Evolutionary conservation across 2,113 vertebrate species (phyloP).

Genomic region (Atractosteus spatula): DNA sequence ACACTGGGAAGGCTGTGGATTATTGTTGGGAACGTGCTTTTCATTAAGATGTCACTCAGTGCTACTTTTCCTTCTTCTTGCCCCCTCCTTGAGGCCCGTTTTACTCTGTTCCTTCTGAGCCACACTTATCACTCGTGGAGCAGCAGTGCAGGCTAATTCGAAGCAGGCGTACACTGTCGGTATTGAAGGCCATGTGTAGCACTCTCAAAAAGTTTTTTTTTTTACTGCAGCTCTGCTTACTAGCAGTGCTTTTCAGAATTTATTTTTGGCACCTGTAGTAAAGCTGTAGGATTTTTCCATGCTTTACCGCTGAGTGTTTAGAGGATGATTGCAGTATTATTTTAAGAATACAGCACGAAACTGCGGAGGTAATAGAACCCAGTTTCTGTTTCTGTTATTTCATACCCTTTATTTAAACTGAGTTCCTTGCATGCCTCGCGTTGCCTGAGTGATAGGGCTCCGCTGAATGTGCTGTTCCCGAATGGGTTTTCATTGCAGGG

Average conservation of each 20-base stretch:
- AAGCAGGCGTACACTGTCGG: neutral
- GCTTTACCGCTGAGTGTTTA: too few species aligned
- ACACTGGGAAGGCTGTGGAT: neutral
- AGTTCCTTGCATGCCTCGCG: too few species aligned
- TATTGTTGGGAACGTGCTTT: neutral
- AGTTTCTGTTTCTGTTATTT: too few species aligned
- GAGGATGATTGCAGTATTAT: too few species aligned
- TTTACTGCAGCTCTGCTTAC: neutral
- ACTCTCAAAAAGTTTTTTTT: neutral
- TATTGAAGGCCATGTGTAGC: conserved; percentile 9
- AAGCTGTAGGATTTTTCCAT: neutral
- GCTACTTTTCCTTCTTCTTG: neutral
- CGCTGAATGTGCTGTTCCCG: too few species aligned
- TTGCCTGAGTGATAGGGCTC: too few species aligned
- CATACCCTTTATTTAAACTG: too few species aligned
- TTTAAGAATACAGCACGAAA: too few species aligned
- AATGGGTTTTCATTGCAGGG: too few species aligned
- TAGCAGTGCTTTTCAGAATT: conserved; percentile 2
- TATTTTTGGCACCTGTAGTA: conserved; percentile 8
- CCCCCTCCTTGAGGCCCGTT: neutral
- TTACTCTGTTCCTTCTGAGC: neutral
- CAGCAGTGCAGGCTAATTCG: neutral
- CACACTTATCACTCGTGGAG: neutral
- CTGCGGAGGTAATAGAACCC: too few species aligned
- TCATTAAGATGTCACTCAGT: neutral